Evolutionary conservation across 2,797 vertebrate species (phyloP), one percentile per base, ranked within the genome.

Genomic region (Clarias fuscus): DNA sequence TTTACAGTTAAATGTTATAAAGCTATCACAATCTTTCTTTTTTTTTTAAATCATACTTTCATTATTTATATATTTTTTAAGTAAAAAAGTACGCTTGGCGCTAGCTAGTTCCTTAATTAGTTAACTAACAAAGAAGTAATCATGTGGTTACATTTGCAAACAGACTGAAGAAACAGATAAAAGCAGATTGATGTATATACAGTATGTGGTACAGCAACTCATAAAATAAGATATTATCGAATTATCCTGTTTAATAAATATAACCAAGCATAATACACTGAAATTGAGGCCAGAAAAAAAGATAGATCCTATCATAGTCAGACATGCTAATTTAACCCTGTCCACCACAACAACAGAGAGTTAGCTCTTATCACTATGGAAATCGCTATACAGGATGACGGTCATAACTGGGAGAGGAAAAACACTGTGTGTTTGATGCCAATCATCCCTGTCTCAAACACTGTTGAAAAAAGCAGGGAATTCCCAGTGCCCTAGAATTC

Each of bases 291-390:
- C 13, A n/a, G n/a, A 13, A 30, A 62, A 59, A 61, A 78, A 79
- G 20, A 24, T 10, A 80, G 33, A 59, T 40, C 61, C 33, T 48
- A 65, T 64, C 14, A 65, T 17, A 65, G 78, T 48, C 87, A 88
- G 86, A 80, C 83, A 84, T 53, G 56, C 67, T 86, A 83, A 86
- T 77, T 83, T n/a, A 86, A 85, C 37, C 85, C 37, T 84, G 71
- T 79, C 59, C 53, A 65, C 70, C 33, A 82, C 43, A n/a, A 65
- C 61, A 53, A 27, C 27, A 67, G 73, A 24, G 33, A 15, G 33
- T 33, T 59, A 53, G 13, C 14, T 0, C 10, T 33, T 30, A 65
- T 64, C 17, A 64, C 13, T 53, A 59, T 13, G 56, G 7, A 56
- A 84, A n/a, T 43, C 13, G 14, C 7, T 43, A n/a, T 5, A 83